Evolutionary conservation across 2,113 vertebrate genomes (phyloP).

Genomic region (Atractosteus spatula): DNA sequence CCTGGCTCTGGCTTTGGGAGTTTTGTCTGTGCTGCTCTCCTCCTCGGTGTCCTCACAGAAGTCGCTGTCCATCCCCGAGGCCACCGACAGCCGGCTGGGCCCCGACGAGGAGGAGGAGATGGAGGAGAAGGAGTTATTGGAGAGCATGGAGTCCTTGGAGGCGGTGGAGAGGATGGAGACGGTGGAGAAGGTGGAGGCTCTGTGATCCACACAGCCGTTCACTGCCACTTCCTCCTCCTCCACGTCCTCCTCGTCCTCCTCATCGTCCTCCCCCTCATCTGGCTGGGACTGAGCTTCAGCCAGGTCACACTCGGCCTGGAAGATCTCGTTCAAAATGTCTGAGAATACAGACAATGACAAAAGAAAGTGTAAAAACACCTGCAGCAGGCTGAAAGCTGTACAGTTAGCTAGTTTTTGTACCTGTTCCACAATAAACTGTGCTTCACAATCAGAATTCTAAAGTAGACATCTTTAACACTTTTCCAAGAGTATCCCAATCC

Average conservation of each 20-base stretch:
- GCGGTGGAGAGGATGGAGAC: constrained; percentile 65
- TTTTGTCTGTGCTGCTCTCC: constrained; percentile 45
- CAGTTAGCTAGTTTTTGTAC: too few relatives aligned
- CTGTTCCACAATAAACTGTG: too few relatives aligned
- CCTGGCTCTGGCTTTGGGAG: constrained; percentile 44
- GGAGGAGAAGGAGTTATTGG: constrained; percentile 51
- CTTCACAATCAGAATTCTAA: too few relatives aligned
- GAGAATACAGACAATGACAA: constrained; percentile 10
- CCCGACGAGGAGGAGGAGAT: constrained; percentile 67
- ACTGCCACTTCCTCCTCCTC: constrained; percentile 67
- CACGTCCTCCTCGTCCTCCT: constrained; percentile 50
- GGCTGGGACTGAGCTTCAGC: constrained; percentile 31
- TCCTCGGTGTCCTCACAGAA: constrained; percentile 86
- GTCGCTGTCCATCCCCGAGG: constrained; percentile 84
- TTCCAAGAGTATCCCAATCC: too few relatives aligned
- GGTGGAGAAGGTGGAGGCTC: constrained; percentile 63
- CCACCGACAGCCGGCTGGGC: constrained; percentile 74
- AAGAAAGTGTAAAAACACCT: background rate
- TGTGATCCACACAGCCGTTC: constrained; percentile 48
- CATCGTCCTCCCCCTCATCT: constrained; percentile 20
- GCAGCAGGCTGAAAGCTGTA: too few relatives aligned
- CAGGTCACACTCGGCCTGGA: constrained; percentile 72
- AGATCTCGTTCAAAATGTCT: constrained; percentile 84
- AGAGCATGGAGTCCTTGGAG: constrained; percentile 79
- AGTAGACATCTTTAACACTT: too few relatives aligned